Base-by-base conservation (phyloP, 2,888 invertebrate species). In the Acrobeloides nanus region DNA sequence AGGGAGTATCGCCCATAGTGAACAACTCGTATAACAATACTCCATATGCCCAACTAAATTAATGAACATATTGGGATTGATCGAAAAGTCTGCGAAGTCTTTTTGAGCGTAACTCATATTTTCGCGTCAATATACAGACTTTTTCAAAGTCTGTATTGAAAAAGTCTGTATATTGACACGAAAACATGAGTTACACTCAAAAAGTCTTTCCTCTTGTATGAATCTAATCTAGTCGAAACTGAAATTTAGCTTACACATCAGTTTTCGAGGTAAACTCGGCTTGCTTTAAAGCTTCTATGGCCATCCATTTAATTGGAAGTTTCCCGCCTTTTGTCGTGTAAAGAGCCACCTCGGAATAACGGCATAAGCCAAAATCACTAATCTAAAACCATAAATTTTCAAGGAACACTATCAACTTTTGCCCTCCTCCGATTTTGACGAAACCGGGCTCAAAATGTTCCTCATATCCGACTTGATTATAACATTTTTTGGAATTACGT, bases 251-350 rank as follows among this genome's bases (percentile, higher is more conserved):
- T 52, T 29, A 61, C 44, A 63, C 63, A 45, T 66, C 66, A 25
- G 55, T 56, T 46, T 60, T 61, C 17, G 53, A 40, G 1, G 61
- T 54, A 51, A 57, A 66, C 40, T 66, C 64, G 49, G 60, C 60
- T 32, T 53, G 53, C 26, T 61, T 64, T 37, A 66, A 48, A 12
- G 66, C 58, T 45, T 66, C 66, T 1, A 55, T 45, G 18, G 66
- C 55, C 66, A 66, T 66, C 64, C 64, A 66, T 49, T 66, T 66
- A 3, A 66, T 57, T 5, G 66, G 66, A 24, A 66, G 55, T 24
- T 58, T 51, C 1, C 66, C 66, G 18, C 64, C 66, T 39, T 59
- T 57, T 2, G 63, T 55, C n/a, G 61, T 62, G 46, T 66, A 66
- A 4, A 64, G 49, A 15, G 61, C 54, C 6, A 60, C 57, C 38